Base-by-base conservation (phyloP, 2,888 invertebrate species). In the Hyppa rectilinea region DNA sequence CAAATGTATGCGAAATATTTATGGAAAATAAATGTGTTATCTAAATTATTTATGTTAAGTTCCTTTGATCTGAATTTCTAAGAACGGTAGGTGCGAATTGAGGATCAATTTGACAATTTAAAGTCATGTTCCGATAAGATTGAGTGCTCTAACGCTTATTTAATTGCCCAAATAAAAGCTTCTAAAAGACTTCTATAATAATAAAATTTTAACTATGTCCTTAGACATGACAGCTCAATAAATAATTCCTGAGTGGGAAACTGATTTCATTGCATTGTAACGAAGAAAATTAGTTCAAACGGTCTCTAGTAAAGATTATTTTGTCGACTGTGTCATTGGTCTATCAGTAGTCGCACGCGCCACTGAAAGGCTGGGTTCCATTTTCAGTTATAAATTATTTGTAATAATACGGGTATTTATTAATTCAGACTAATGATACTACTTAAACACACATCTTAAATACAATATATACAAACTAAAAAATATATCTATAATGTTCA, bases 91-190 rank as follows among this genome's bases (percentile, higher is more conserved):
- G 60, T 60, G 60, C 31, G 47, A 61, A 58, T 62, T 0, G n/a
- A 58, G 47, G 17, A 43, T 38, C 56, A 40, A 36, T 58, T 58
- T 38, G 17, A 43, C 23, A 38, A 53, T 78, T 78, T 77, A 62
- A 59, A 40, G 7, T 0, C 52, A 59, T 77, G 63, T 77, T 49
- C 58, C 38, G 72, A 38, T 72, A 50, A 26, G 0, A 38, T 66
- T 50, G 45, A 66, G 38, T 20, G 26, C 3, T 66, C 1, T 31
- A 49, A n/a, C 23, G 52, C 2, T 29, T 72, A 47, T 53, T 72
- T 73, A 55, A 73, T 64, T 29, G 40, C 49, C 73, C 14, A 4
- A 43, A 50, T 65, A 49, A 49, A 65, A 71, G 65, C 40, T 56
- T 74, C 17, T 9, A 43, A 14, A 61, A 23, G n/a, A 59, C 49